phyloP scores from a whole-genome alignment of 2,797 vertebrate genomes.

The Morus bassanus region DNA sequence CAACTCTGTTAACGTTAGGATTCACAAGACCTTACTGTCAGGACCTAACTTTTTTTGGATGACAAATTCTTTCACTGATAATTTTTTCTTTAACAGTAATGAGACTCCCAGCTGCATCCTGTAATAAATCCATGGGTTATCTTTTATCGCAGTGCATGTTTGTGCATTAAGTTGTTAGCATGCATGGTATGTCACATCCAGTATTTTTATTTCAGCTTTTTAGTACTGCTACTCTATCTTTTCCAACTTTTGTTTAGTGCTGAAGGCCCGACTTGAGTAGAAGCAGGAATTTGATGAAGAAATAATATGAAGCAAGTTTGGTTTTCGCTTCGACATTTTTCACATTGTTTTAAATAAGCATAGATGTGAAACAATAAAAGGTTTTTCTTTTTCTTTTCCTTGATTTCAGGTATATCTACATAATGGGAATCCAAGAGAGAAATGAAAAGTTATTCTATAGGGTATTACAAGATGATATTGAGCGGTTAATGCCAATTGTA shows the following conservation, averaged over 20 bases:
- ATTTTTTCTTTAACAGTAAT: fast-evolving
- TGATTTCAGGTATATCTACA: constrained; percentile 87
- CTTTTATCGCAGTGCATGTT: not conserved
- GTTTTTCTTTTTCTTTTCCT: not conserved
- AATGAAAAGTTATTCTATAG: constrained; percentile 95
- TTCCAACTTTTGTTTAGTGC: fast-evolving
- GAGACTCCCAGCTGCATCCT: not conserved
- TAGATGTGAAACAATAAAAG: fast-evolving
- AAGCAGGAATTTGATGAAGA: not conserved
- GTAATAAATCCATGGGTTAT: not conserved
- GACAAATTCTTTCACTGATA: not conserved
- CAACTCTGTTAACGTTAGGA: fast-evolving
- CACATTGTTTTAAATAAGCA: not conserved
- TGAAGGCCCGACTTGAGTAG: fast-evolving
- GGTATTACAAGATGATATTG: constrained; percentile 93
- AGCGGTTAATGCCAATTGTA: constrained; percentile 95
- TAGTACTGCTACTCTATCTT: not conserved
- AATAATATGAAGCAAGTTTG: not conserved
- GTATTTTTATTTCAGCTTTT: not conserved
- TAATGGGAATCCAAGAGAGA: constrained; percentile 98
- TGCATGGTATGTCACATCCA: fast-evolving
- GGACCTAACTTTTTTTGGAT: not conserved
- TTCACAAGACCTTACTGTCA: not conserved
- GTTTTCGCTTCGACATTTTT: not conserved
- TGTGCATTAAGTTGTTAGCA: not conserved